These are phyloP conservation scores for Aplochiton taeniatus DNA, from an alignment of 2,797 vertebrate genomes.

Conservation along the genomic window DNA sequence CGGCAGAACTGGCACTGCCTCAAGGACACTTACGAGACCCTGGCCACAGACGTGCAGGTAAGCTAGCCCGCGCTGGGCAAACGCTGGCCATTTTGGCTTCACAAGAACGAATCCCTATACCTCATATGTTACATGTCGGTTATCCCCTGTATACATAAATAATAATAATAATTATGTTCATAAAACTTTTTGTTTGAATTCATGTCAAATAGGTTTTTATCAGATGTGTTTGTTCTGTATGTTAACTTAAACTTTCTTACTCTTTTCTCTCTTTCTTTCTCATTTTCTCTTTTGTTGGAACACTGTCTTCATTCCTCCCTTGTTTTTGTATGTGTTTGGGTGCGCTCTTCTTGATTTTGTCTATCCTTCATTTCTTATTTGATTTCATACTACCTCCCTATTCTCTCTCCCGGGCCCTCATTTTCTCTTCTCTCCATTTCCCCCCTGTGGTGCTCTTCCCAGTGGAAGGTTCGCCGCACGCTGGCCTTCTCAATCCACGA, in stretches of 20 bases:
- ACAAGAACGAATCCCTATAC: not conserved
- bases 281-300: too few species aligned
- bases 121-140: not conserved
- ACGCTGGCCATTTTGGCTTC: not conserved
- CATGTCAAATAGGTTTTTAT: too few species aligned
- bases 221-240: too few species aligned
- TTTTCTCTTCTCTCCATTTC: not conserved
- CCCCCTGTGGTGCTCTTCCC: constrained; percentile 7
- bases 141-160: too few species aligned
- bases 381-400: too few species aligned
- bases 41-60: constrained; percentile 99
- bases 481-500: constrained; percentile 91
- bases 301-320: not conserved
- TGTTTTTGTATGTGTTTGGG: too few species aligned
- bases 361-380: too few species aligned
- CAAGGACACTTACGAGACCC: constrained; percentile 94
- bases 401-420: too few species aligned
- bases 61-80: not conserved
- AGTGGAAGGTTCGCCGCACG: constrained; percentile 91
- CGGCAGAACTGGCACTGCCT: constrained; percentile 98
- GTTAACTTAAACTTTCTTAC: not conserved
- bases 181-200: too few species aligned
- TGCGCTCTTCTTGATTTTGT: too few species aligned
- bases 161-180: too few species aligned
- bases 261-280: too few species aligned